These are phyloP conservation scores for Orussus abietinus DNA, from an alignment of 1,140 invertebrate genomes.

Conservation along the genomic window DNA sequence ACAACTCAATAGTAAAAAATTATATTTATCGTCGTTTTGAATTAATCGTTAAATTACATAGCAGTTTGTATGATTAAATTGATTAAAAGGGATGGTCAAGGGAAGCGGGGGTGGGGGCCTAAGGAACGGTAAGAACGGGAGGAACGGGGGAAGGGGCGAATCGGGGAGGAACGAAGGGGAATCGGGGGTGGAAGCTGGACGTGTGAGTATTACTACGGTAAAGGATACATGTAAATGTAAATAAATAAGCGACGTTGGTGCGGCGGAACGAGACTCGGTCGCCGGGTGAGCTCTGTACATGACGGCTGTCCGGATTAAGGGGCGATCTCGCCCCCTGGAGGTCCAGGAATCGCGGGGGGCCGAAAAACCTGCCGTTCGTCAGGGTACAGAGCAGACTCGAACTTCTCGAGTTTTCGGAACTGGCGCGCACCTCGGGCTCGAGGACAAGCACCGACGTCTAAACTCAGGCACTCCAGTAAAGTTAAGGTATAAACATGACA, in stretches of 20 bases:
- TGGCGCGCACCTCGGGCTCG: constrained; percentile 50
- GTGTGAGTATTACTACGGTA: constrained; percentile 20
- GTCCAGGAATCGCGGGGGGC: constrained; percentile 6
- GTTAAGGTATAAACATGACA: constrained; percentile 5
- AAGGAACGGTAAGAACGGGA: constrained; percentile 8
- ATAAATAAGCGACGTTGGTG: constrained; percentile 54
- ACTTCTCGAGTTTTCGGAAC: constrained; percentile 43
- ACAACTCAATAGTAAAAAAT: constrained; percentile 46
- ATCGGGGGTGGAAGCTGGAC: constrained; percentile 18
- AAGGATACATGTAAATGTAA: constrained; percentile 42
- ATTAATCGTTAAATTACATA: constrained; percentile 23
- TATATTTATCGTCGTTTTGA: too few species aligned
- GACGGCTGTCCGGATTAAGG: constrained; percentile 35
- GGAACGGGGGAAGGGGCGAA: constrained; percentile 17
- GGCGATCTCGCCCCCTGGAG: too few species aligned
- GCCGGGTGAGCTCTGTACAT: constrained; percentile 51
- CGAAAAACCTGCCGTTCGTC: constrained; percentile 32
- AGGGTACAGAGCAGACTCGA: constrained; percentile 51
- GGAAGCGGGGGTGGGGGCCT: constrained; percentile 6
- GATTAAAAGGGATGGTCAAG: constrained; percentile 15
- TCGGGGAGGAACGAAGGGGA: constrained; percentile 6
- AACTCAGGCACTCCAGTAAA: constrained; percentile 15
- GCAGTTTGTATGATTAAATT: constrained; percentile 17
- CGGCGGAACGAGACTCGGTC: constrained; percentile 39
- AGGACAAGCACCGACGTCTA: constrained; percentile 48